Percentiles rank a stretch among this genome's conserved stretches.
Evolutionary conservation across 2,113 vertebrate species (phyloP).

Genomic region (Percopsis transmontana): DNA sequence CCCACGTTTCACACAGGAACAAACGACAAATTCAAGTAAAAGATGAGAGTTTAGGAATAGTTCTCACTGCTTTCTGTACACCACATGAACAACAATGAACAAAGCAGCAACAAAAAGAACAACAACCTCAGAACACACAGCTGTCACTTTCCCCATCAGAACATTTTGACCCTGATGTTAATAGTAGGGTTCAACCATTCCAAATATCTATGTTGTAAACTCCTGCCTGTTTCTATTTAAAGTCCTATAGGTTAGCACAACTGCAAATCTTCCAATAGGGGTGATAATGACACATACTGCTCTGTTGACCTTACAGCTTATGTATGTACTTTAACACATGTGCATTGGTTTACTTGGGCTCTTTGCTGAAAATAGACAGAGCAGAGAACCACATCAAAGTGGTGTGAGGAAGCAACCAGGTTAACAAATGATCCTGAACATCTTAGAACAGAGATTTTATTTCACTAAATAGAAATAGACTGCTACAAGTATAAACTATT

Average conservation of each 20-base stretch:
- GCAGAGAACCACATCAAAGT: neutral
- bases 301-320: conserved; percentile 49
- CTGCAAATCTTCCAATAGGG: conserved; percentile 59
- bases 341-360: conserved; percentile 20
- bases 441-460: no score
- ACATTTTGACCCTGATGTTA: neutral
- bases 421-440: no score
- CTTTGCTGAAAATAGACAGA: conserved; percentile 52
- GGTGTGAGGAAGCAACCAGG: no score
- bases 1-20: no score
- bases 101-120: conserved; percentile 38
- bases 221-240: conserved; percentile 26
- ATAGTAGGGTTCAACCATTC: neutral
- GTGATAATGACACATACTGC: conserved; percentile 62
- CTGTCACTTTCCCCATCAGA: neutral
- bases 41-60: no score
- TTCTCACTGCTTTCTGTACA: no score
- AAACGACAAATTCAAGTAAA: no score
- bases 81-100: conserved; percentile 26
- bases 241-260: conserved; percentile 53
- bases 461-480: no score
- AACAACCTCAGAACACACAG: neutral
- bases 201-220: conserved; percentile 27
- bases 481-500: no score
- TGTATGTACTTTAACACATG: conserved; percentile 34